A percentile compares a stretch with the other conserved stretches of the same genome.
Evolutionary conservation across 2,113 vertebrate genomes (phyloP).

Genomic region (Columbina picui): DNA sequence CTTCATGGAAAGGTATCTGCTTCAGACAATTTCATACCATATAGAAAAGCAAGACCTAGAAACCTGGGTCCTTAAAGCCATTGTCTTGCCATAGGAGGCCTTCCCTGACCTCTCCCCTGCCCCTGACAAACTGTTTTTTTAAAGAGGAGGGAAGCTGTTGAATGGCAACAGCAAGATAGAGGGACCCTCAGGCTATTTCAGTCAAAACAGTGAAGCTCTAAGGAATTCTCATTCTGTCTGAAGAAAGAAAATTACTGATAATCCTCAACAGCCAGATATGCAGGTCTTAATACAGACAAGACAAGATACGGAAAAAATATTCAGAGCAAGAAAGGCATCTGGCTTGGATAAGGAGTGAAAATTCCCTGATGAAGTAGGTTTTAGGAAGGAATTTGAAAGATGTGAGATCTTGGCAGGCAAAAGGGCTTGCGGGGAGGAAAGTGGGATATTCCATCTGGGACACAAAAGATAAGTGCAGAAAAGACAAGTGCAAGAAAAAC

Average conservation of each 20-base stretch:
- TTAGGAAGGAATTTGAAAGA: constrained; percentile 39
- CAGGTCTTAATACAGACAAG: neutral
- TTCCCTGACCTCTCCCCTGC: neutral
- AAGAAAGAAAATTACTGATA: constrained; percentile 16
- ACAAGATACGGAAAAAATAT: neutral
- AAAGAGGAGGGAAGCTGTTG: neutral
- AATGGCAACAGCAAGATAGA: neutral
- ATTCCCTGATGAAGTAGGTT: constrained; percentile 12
- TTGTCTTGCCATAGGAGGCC: neutral
- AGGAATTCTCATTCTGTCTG: constrained; percentile 2
- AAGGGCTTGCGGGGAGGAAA: neutral
- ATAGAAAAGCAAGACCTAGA: neutral
- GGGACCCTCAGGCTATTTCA: neutral
- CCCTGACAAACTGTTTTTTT: neutral
- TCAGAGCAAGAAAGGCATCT: neutral
- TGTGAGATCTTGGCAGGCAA: neutral
- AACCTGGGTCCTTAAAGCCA: neutral
- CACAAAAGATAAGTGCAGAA: neutral
- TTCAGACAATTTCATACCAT: neutral
- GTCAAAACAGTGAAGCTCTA: neutral
- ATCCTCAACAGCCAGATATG: neutral
- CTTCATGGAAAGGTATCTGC: neutral
- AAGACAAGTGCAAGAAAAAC: neutral
- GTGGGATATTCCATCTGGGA: neutral
- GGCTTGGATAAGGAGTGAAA: constrained; percentile 29